Base-by-base conservation (phyloP, 2,888 invertebrate genomes). In the Cataglyphis altisquamis region DNA sequence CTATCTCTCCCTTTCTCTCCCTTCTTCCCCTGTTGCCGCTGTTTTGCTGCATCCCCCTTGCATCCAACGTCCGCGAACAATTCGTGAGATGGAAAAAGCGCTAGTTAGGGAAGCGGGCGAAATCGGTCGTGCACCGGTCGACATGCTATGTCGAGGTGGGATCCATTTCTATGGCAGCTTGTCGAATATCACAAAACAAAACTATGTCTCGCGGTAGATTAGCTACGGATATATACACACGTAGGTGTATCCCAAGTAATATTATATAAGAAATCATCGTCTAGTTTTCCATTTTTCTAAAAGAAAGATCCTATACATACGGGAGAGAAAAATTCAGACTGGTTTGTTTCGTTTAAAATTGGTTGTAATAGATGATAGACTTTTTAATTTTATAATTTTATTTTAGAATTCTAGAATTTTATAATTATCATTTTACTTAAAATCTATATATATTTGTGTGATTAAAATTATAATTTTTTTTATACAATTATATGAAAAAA, bases 61-160 rank as follows among this genome's bases (percentile, higher is more conserved):
- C 39, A 8, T 55, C 62, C 81, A 70, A 81, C 63, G 63, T 36
- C 36, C 29, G 48, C 48, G 29, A 66, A 83, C 78, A 68, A 80
- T 82, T 60, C 80, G 82, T 10, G 83, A 60, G 67, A 78, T 77
- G 67, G 78, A 78, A 78, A 83, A 67, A 78, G 68, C 57, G 39
- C 62, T 52, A 77, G 78, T 60, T 66, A 67, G 64, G 15, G 78
- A 67, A 67, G 64, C 72, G 63, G 52, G 36, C 64, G 63, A 81
- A 81, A 81, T 75, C 75, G 81, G 81, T 62, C 32, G 57, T 72
- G 45, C 41, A 63, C n/a, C 48, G 36, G 45, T 67, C 52, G 60
- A 80, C 78, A 60, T 25, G 62, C 41, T 25, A 48, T 60, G 66
- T 48, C 77, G 18, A 55, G 12, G 64, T 41, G 52, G 66, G 52